Base-by-base conservation (phyloP, 2,113 vertebrate species). In the Acinonyx jubatus region DNA sequence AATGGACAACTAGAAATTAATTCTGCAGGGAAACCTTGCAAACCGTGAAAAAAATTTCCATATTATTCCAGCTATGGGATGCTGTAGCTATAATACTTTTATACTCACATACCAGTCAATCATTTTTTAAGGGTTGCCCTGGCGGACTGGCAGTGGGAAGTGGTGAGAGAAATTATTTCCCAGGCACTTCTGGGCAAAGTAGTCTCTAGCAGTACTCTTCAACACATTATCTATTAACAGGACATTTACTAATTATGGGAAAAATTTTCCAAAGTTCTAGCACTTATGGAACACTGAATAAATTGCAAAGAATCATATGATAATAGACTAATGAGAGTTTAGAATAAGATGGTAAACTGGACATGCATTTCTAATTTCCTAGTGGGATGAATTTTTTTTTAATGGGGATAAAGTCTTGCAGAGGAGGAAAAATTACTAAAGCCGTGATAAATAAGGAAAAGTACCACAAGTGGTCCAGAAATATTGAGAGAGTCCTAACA, bases 271-370 rank as follows among this genome's bases (percentile, higher is more conserved):
- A 86, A 91, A 69, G 68, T 85, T 2, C 11, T 25, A 31, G n/a
- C 38, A 7, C 18, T 41, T 55, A n/a, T 85, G 10, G 55, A 68
- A 2, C 48, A 50, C n/a, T 91, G 25, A 86, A 73, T 55, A 80
- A 66, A 85, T 79, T 89, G 15, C 50, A 95, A 68, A 61, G 15
- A 84, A 45, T 92, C 27, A 83, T 63, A 41, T 92, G 57, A 57
- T 57, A 68, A 69, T 61, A 68, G 45, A 88, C 68, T 76, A 38
- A 63, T 92, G 15, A 55, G 84, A 45, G 15, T 79, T 87, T 63
- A 93, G 65, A 93, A 90, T 31, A 93, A 95, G 33, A 80, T 29
- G 52, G 55, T 71, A 38, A 95, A 89, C 27, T 79, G 41, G 36
- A 13, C 7, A 80, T 50, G 7, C 33, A 55, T 90, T 95, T 84